These are phyloP conservation scores for Alcedo quadribrachys DNA, from an alignment of 2,797 vertebrate genomes.

Conservation along the genomic window DNA sequence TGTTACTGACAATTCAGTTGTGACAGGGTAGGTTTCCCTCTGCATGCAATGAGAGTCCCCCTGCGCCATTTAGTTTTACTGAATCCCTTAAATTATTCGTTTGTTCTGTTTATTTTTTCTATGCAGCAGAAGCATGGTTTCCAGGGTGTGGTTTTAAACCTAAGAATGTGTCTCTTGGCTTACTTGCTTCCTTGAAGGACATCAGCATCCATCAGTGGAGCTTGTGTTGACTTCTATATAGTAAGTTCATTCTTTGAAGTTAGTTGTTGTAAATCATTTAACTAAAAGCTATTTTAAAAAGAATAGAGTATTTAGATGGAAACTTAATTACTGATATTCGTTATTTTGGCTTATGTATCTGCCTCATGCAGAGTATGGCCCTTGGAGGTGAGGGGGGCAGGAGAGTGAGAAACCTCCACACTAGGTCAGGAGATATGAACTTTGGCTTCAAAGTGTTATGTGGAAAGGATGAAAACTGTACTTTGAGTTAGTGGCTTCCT, in stretches of 20 bases:
- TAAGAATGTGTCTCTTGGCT: not conserved
- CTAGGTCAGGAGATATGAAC: not conserved
- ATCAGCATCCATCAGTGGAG: rapidly evolving
- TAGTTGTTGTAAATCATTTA: not conserved
- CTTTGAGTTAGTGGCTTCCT: not conserved
- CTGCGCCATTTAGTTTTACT: not conserved
- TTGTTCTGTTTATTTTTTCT: not conserved
- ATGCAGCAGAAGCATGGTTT: not conserved
- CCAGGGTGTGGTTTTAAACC: not conserved
- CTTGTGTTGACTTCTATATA: not conserved
- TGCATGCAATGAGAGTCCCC: not conserved
- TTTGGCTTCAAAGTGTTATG: not conserved
- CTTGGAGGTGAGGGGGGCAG: not conserved
- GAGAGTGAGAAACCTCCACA: not conserved
- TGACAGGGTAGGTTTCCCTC: not conserved
- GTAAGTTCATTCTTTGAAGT: not conserved
- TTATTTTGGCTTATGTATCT: not conserved
- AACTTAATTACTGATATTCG: not conserved
- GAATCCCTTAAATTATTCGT: not conserved
- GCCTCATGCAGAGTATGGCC: not conserved
- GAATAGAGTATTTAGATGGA: not conserved
- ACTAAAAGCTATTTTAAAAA: not conserved
- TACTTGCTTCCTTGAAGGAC: not conserved
- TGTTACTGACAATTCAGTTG: not conserved
- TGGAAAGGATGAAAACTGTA: not conserved